These are phyloP conservation scores for Lycophotia porphyrea DNA, from an alignment of 2,888 invertebrate genomes.

Conservation along the genomic window DNA sequence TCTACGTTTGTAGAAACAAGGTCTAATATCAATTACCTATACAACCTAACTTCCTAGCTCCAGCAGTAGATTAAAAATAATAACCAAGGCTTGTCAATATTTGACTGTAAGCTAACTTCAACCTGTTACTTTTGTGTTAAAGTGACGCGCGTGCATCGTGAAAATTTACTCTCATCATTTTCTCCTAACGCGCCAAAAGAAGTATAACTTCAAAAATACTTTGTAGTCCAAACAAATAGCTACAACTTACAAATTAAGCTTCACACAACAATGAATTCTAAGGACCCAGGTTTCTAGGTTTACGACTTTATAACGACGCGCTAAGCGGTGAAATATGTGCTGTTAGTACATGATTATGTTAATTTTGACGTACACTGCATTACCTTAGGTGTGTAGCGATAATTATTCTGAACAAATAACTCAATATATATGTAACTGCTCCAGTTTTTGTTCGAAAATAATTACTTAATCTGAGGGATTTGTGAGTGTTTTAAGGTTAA, in stretches of 20 bases:
- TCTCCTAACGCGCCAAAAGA: too few species aligned
- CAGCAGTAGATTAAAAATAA: too few species aligned
- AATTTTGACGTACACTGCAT: slow-evolving; percentile 52
- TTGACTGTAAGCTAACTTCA: too few species aligned
- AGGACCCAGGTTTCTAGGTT: slow-evolving; percentile 85
- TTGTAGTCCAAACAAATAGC: slow-evolving; percentile 11
- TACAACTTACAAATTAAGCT: slow-evolving; percentile 66
- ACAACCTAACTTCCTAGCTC: too few species aligned
- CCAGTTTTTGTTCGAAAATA: slow-evolving; percentile 30
- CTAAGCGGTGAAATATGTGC: slow-evolving; percentile 83
- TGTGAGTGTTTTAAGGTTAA: neutral
- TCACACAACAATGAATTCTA: slow-evolving; percentile 65
- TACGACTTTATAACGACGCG: slow-evolving; percentile 87
- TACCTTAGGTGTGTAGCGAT: slow-evolving; percentile 46
- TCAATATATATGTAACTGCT: slow-evolving; percentile 17
- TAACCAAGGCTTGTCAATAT: too few species aligned
- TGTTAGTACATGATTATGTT: slow-evolving; percentile 71
- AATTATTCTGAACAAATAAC: slow-evolving; percentile 52
- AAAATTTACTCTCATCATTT: too few species aligned
- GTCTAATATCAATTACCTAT: too few species aligned
- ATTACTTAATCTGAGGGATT: slow-evolving; percentile 40
- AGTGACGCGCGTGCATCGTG: too few species aligned
- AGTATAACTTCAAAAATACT: too few species aligned
- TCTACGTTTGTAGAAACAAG: too few species aligned
- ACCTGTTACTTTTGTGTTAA: too few species aligned